Percentiles rank a stretch among this genome's conserved stretches.
Evolutionary conservation across 2,113 vertebrate species (phyloP).

Genomic region (Morone saxatilis): DNA sequence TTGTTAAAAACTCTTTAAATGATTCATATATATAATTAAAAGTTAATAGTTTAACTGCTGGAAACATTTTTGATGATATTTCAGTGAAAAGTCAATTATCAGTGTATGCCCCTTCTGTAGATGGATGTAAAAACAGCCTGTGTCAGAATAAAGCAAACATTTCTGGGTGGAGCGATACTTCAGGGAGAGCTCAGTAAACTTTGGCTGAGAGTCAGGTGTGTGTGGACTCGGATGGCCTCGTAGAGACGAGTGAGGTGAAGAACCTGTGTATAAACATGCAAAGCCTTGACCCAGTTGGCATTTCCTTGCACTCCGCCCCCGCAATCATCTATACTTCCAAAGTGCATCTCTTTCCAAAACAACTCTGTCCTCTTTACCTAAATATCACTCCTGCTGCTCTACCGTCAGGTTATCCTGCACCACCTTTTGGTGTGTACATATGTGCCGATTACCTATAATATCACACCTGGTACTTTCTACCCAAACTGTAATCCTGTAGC

Average conservation of each 20-base stretch:
- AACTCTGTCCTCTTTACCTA: conserved; percentile 45
- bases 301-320: not conserved
- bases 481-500: conserved; percentile 23
- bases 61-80: too few species aligned
- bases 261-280: conserved; percentile 14
- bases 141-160: not conserved
- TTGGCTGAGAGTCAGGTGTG: not conserved
- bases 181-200: not conserved
- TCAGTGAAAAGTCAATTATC: too few species aligned
- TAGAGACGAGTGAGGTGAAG: conserved; percentile 1
- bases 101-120: too few species aligned
- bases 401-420: not conserved
- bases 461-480: conserved; percentile 33
- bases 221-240: not conserved
- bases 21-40: too few species aligned
- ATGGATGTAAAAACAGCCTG: too few species aligned
- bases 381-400: conserved; percentile 14
- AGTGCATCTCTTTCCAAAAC: conserved; percentile 33
- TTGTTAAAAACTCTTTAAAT: too few species aligned
- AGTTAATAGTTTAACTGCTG: too few species aligned
- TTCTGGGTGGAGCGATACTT: not conserved
- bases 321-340: not conserved
- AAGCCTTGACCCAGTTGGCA: conserved; percentile 44
- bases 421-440: conserved; percentile 14
- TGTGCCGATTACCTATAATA: conserved; percentile 15